Conservation (phyloP, 2,888 invertebrate species). For the Altica lythri region DNA sequence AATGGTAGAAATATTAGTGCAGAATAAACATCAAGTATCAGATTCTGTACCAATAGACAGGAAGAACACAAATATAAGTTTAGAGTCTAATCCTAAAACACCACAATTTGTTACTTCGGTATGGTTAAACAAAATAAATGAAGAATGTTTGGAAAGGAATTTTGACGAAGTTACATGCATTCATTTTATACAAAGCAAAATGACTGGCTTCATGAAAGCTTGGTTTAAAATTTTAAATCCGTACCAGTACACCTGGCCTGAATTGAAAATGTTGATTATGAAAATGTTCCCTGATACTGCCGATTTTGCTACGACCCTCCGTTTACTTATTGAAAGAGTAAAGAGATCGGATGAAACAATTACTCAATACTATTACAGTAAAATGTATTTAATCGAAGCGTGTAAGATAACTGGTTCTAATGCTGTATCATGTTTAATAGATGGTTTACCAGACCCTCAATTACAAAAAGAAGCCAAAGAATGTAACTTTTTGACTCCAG, state of each 20-base stretch:
- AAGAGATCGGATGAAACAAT: constrained; percentile 43
- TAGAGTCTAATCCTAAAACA: constrained; percentile 39
- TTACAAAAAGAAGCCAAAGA: constrained; percentile 41
- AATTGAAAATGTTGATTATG: constrained; percentile 44
- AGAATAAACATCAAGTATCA: constrained; percentile 15
- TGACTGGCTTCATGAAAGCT: constrained; percentile 46
- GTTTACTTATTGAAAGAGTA: constrained; percentile 39
- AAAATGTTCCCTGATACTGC: constrained; percentile 46
- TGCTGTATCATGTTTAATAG: constrained; percentile 47
- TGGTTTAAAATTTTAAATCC: constrained; percentile 44
- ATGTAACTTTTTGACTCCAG: constrained; percentile 42
- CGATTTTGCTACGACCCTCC: constrained; percentile 44
- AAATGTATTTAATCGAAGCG: constrained; percentile 45
- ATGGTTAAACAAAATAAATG: constrained; percentile 46
- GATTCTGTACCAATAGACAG: constrained; percentile 11
- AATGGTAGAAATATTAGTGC: constrained; percentile 43
- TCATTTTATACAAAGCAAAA: constrained; percentile 40
- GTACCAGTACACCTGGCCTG: constrained; percentile 46
- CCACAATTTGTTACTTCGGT: constrained; percentile 43
- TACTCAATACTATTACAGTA: constrained; percentile 46
- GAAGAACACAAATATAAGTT: too few species aligned
- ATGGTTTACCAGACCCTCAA: constrained; percentile 42
- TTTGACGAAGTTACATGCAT: constrained; percentile 43
- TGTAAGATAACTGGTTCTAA: constrained; percentile 47
- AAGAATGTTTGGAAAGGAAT: constrained; percentile 39